These are phyloP conservation scores for Aplysina aerophoba DNA, from an alignment of 37 sponge, comb jelly and placozoan genomes.

Conservation along the genomic window DNA sequence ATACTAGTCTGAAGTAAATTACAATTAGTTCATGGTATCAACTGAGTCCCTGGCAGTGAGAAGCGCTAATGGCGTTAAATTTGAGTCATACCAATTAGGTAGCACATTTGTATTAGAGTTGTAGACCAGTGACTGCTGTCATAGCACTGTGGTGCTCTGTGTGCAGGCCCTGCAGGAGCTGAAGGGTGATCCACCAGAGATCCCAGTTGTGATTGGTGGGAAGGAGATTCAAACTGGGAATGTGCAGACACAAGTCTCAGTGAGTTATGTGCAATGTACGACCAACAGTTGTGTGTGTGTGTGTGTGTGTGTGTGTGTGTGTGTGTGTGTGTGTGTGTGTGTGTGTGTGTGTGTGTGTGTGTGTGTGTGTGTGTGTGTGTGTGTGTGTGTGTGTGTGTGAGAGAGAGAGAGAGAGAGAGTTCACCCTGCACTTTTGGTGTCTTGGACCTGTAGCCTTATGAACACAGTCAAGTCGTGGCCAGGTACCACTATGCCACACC, in stretches of 20 bases:
- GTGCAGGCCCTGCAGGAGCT: slow-evolving; percentile 66
- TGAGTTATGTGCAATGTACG: slow-evolving; percentile 38
- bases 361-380: too few species aligned
- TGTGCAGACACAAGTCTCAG: slow-evolving; percentile 71
- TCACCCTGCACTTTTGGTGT: too few species aligned
- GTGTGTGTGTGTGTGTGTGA: too few species aligned
- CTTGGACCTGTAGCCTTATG: slow-evolving; percentile 78
- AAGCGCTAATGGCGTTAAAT: too few species aligned
- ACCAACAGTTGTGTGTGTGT: neutral
- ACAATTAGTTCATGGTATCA: too few species aligned
- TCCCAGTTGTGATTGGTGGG: slow-evolving; percentile 94
- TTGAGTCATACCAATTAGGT: too few species aligned
- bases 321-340: too few species aligned
- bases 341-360: too few species aligned
- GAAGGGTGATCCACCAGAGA: slow-evolving; percentile 61
- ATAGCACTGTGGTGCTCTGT: neutral
- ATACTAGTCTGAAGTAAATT: too few species aligned
- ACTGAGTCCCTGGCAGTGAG: too few species aligned
- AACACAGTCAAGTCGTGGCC: slow-evolving; percentile 72
- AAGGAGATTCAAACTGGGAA: slow-evolving; percentile 82
- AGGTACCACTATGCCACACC: slow-evolving; percentile 75
- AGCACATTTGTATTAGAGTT: too few species aligned
- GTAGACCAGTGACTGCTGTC: too few species aligned
- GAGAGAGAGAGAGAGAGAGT: neutral
- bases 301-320: neutral